A percentile compares a stretch with the other conserved stretches of the same genome.
Conservation (phyloP, 1,140 invertebrate species). For the Anastatus disparis region DNA sequence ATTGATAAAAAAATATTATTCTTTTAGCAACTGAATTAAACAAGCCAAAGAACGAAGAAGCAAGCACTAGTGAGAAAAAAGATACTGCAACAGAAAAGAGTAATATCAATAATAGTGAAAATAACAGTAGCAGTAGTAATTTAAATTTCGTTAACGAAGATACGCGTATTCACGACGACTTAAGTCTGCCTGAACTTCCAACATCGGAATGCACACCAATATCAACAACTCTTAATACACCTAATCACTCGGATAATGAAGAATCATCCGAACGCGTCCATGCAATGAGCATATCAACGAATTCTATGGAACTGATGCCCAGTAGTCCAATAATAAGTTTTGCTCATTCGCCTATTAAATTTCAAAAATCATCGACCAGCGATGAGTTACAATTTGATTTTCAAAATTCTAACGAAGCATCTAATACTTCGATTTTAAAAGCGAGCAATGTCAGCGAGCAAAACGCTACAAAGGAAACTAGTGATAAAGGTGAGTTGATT, state of each 20-base stretch:
- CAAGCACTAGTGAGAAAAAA: neutral
- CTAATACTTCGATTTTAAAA: neutral
- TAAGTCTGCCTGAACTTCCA: slow-evolving; percentile 62
- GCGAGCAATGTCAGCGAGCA: neutral
- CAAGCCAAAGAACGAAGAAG: neutral
- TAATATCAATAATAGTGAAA: neutral
- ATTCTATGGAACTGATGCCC: slow-evolving; percentile 62
- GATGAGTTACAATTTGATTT: slow-evolving; percentile 56
- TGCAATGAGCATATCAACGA: slow-evolving; percentile 55
- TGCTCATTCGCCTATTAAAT: slow-evolving; percentile 56
- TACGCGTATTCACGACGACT: slow-evolving; percentile 60
- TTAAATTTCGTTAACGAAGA: slow-evolving; percentile 51
- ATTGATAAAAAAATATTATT: too few relatives aligned
- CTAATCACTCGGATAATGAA: slow-evolving; percentile 63
- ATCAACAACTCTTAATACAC: slow-evolving; percentile 63
- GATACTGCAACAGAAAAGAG: neutral
- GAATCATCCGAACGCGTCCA: slow-evolving; percentile 57
- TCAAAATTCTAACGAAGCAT: slow-evolving; percentile 40
- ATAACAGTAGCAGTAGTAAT: neutral
- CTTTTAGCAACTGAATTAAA: too few relatives aligned
- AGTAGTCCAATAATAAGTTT: slow-evolving; percentile 64
- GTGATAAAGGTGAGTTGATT: slow-evolving; percentile 21
- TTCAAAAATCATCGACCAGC: slow-evolving; percentile 45
- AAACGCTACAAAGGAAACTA: neutral
- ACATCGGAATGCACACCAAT: slow-evolving; percentile 60